phyloP scores from a whole-genome alignment of 2,113 vertebrate species.

The Noctilio leporinus region DNA sequence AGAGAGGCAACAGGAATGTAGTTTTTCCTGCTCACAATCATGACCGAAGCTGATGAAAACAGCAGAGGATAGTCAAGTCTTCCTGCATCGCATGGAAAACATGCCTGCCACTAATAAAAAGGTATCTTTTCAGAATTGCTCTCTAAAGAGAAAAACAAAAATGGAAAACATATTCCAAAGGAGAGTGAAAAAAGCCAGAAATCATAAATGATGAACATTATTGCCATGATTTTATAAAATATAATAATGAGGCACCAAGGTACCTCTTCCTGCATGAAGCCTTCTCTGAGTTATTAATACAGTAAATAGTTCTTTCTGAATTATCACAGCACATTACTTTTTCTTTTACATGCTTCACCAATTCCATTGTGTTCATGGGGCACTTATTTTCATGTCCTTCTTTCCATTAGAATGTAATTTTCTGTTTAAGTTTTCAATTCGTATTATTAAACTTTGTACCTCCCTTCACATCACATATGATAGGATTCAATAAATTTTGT shows the following conservation, averaged over 20 bases:
- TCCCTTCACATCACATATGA: neutral
- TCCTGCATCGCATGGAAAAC: neutral
- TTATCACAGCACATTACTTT: neutral
- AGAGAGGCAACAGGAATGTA: neutral
- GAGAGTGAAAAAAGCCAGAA: neutral
- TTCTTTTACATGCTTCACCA: neutral
- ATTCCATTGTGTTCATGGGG: neutral
- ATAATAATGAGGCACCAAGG: neutral
- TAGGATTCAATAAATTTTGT: neutral
- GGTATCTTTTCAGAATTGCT: neutral
- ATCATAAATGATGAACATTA: neutral
- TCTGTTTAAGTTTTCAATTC: neutral
- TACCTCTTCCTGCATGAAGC: neutral
- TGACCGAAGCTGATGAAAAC: neutral
- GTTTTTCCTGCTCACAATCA: neutral
- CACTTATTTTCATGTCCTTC: neutral
- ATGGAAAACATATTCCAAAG: neutral
- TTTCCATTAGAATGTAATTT: neutral
- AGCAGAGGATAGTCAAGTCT: neutral
- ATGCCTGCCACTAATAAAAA: neutral
- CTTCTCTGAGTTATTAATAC: neutral
- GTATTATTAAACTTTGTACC: neutral
- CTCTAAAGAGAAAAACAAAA: neutral
- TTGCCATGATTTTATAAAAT: neutral
- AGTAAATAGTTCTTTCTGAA: neutral